Conservation (phyloP, 2,113 vertebrate species). For the Trogon surrucura region DNA sequence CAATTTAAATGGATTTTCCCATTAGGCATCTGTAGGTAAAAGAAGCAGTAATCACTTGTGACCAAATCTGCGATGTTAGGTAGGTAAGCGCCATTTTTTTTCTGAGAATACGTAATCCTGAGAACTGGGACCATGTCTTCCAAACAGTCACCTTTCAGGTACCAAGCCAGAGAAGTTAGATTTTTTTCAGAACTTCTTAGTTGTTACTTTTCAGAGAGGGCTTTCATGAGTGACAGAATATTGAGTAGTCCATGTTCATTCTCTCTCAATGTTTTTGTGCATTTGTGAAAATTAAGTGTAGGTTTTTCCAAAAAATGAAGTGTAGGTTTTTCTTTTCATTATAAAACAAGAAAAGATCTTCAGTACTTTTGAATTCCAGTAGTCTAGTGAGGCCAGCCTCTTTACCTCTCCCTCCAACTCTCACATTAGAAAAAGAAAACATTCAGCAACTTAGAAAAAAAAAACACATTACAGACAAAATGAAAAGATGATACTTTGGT, state of each 20-base stretch:
- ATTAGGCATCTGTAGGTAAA: not conserved
- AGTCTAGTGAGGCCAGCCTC: not conserved
- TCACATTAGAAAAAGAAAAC: not conserved
- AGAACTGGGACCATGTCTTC: not conserved
- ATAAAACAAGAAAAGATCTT: not conserved
- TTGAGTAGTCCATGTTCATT: not conserved
- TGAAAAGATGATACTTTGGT: not conserved
- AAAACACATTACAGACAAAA: not conserved
- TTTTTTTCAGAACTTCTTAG: constrained; percentile 37
- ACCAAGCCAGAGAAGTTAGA: not conserved
- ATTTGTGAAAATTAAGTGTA: not conserved
- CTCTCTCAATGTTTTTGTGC: not conserved
- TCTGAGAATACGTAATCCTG: not conserved
- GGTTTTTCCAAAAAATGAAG: not conserved
- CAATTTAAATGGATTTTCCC: not conserved
- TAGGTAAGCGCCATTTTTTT: not conserved
- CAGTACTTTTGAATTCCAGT: not conserved
- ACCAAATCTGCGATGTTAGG: not conserved
- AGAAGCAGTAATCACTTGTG: not conserved
- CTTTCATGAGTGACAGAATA: not conserved
- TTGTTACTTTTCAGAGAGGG: not conserved
- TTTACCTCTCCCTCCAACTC: not conserved
- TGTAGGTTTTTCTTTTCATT: not conserved
- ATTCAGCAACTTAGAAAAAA: not conserved
- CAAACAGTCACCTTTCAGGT: not conserved